Evolutionary conservation across 1,140 invertebrate species (phyloP).

Genomic region (Heterodera carotae): DNA sequence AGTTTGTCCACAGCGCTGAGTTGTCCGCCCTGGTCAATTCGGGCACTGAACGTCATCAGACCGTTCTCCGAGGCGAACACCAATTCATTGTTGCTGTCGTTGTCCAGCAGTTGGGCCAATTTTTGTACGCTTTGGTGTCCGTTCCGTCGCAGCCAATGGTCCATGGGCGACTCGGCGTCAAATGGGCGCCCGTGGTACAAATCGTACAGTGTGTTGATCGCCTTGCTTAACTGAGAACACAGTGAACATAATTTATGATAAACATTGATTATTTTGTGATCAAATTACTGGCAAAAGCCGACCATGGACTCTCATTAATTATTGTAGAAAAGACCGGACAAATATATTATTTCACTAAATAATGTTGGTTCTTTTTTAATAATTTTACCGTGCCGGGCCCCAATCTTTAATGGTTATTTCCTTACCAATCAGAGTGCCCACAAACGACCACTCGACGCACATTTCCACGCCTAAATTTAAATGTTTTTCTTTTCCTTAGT

Average conservation of each 20-base stretch:
- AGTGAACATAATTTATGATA: too few relatives aligned
- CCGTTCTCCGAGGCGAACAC: conserved; percentile 59
- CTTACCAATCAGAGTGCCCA: conserved; percentile 83
- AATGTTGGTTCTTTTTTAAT: too few relatives aligned
- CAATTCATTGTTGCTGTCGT: conserved; percentile 16
- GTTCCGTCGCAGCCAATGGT: conserved; percentile 87
- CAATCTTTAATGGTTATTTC: too few relatives aligned
- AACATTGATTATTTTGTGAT: too few relatives aligned
- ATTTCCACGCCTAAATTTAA: conserved; percentile 76
- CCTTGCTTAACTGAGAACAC: conserved; percentile 71
- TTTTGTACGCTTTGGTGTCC: conserved; percentile 79
- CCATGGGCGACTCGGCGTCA: conserved; percentile 80
- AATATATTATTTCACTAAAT: too few relatives aligned
- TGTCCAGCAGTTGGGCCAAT: conserved; percentile 72
- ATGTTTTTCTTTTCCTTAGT: too few relatives aligned
- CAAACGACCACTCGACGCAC: conserved; percentile 87
- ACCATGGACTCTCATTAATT: too few relatives aligned
- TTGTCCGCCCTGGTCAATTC: conserved; percentile 88
- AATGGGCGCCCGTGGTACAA: conserved; percentile 78
- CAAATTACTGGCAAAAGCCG: too few relatives aligned
- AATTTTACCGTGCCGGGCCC: not conserved
- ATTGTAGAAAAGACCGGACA: too few relatives aligned
- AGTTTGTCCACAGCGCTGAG: conserved; percentile 87
- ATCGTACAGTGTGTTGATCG: conserved; percentile 87
- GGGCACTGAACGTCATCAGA: conserved; percentile 78